These are phyloP conservation scores for Trachymyrmex septentrionalis DNA, from an alignment of 1,140 invertebrate species.

Conservation along the genomic window DNA sequence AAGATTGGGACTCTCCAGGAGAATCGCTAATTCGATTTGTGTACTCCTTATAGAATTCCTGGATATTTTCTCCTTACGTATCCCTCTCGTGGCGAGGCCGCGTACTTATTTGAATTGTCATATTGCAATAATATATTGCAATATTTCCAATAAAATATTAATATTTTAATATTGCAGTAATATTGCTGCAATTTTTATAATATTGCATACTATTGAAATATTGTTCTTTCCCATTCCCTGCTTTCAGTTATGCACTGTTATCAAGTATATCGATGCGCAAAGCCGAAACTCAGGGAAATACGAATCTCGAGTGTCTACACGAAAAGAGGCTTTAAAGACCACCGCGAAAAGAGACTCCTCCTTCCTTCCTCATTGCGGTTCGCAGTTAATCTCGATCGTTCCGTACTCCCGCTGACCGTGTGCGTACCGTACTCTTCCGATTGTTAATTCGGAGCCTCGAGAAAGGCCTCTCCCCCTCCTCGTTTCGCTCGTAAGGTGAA, in stretches of 20 bases:
- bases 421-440: slow-evolving; percentile 21
- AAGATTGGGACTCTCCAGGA: no score
- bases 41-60: no score
- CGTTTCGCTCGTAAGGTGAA: slow-evolving; percentile 72
- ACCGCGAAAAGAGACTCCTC: not conserved
- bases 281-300: slow-evolving; percentile 30
- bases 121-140: no score
- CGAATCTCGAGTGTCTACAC: slow-evolving; percentile 8
- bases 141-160: no score
- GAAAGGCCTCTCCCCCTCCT: not conserved
- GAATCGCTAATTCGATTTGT: no score
- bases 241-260: slow-evolving; percentile 22
- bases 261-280: slow-evolving; percentile 14
- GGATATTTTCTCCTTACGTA: no score
- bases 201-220: no score
- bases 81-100: no score
- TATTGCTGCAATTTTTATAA: no score
- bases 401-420: slow-evolving; percentile 43
- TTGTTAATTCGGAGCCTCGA: slow-evolving; percentile 71
- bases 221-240: no score
- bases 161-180: no score
- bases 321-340: slow-evolving; percentile 5
- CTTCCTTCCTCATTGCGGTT: slow-evolving; percentile 63
- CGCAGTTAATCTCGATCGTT: slow-evolving; percentile 76
- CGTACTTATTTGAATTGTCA: no score